Evolutionary conservation across 2,797 vertebrate species (phyloP).

Genomic region (Decapterus maruadsi): DNA sequence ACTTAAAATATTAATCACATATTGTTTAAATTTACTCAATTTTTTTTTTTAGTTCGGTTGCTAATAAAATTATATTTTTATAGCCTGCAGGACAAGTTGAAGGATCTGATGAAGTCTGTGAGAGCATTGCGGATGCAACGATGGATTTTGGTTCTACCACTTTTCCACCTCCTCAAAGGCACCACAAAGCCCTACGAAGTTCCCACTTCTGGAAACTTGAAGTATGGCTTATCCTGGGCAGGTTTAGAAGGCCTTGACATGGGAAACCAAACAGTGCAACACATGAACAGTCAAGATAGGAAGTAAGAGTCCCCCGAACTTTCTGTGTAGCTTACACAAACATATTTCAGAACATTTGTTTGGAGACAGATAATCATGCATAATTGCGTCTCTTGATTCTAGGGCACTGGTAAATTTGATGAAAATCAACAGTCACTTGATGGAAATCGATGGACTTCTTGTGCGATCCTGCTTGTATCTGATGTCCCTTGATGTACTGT

Average conservation of each 20-base stretch:
- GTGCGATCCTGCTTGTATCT: conserved; percentile 88
- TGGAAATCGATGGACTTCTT: conserved; percentile 80
- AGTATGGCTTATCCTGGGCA: conserved; percentile 53
- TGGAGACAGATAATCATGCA: accelerated
- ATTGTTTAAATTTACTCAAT: not conserved
- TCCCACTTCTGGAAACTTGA: not conserved
- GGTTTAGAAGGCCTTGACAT: conserved; percentile 78
- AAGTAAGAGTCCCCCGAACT: conserved; percentile 56
- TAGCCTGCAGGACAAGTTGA: conserved; percentile 70
- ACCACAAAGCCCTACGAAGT: conserved; percentile 51
- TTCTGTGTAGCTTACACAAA: not conserved
- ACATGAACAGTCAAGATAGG: conserved; percentile 24
- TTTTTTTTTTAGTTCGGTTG: not conserved
- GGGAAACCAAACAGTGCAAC: accelerated
- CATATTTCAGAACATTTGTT: not conserved
- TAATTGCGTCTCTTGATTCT: not conserved
- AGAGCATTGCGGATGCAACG: not conserved
- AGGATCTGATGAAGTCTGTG: conserved; percentile 31
- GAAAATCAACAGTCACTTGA: conserved; percentile 74
- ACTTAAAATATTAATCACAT: not conserved
- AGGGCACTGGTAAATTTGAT: conserved; percentile 81
- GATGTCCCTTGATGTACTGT: conserved; percentile 75
- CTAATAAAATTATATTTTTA: not conserved
- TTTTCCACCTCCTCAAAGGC: conserved; percentile 85
- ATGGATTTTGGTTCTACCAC: conserved; percentile 90